Percentiles rank a stretch among this genome's conserved stretches.
phyloP scores from a whole-genome alignment of 1,140 invertebrate species.

The Anastrepha ludens region DNA sequence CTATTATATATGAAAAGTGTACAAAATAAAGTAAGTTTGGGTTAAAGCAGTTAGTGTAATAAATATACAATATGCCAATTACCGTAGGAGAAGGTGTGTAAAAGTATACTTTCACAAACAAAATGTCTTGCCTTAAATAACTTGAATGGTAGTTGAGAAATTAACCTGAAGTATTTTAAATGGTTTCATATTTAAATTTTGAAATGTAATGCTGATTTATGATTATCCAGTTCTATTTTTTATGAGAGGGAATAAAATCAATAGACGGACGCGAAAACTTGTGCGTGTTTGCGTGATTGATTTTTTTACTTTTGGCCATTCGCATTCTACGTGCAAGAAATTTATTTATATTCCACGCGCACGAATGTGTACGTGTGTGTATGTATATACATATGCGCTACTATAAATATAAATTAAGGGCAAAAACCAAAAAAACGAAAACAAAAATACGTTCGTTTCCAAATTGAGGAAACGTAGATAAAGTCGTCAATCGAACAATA shows the following conservation, averaged over 20 bases:
- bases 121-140: background rate
- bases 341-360: background rate
- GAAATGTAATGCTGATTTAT: background rate
- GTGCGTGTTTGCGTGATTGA: conserved; percentile 10
- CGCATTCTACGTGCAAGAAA: background rate
- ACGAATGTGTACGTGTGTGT: background rate
- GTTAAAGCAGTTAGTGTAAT: background rate
- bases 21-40: background rate
- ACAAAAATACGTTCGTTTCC: background rate
- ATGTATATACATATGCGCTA: background rate
- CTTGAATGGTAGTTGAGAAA: background rate
- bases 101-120: background rate
- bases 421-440: no score
- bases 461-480: background rate
- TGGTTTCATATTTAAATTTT: background rate
- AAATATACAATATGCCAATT: background rate
- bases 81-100: background rate
- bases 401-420: background rate
- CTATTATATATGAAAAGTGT: background rate
- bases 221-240: background rate
- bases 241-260: background rate
- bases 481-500: background rate
- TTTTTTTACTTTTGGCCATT: conserved; percentile 2
- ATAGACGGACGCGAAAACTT: background rate
- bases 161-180: background rate